phyloP scores from a whole-genome alignment of 1,140 invertebrate genomes.

The Brevipalpus yothersi region DNA sequence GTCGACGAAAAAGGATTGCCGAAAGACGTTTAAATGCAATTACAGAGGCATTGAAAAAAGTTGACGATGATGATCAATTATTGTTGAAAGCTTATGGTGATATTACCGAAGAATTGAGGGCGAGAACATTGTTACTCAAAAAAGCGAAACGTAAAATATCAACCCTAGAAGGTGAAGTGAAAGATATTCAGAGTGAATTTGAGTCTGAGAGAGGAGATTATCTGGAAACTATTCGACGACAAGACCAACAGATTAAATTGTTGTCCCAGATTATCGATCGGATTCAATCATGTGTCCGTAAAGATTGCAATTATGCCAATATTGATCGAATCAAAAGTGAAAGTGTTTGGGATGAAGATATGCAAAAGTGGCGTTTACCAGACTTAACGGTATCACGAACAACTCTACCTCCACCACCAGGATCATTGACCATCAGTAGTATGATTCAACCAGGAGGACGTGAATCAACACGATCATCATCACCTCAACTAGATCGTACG shows the following conservation, averaged over 20 bases:
- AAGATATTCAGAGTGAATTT: conserved; percentile 56
- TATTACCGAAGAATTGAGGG: conserved; percentile 45
- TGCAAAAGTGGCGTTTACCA: conserved; percentile 42
- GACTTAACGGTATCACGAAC: conserved; percentile 34
- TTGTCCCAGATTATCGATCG: conserved; percentile 40
- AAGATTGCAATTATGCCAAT: conserved; percentile 47
- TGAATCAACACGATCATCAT: neutral
- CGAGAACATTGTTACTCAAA: conserved; percentile 40
- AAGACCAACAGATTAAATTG: conserved; percentile 43
- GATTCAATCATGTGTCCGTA: conserved; percentile 39
- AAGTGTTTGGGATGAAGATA: conserved; percentile 48
- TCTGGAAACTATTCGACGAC: conserved; percentile 50
- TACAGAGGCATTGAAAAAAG: conserved; percentile 32
- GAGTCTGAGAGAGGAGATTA: conserved; percentile 52
- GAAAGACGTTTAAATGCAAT: conserved; percentile 33
- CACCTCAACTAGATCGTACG: neutral
- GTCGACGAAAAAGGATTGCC: conserved; percentile 37
- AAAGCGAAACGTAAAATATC: conserved; percentile 37
- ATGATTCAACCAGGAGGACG: neutral
- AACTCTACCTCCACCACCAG: conserved; percentile 33
- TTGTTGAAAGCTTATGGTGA: conserved; percentile 41
- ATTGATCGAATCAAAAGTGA: conserved; percentile 38
- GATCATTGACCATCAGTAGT: conserved; percentile 11
- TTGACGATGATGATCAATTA: conserved; percentile 40
- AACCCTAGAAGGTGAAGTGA: conserved; percentile 40